phyloP scores from a whole-genome alignment of 2,113 vertebrate genomes.

The Mustela nigripes region DNA sequence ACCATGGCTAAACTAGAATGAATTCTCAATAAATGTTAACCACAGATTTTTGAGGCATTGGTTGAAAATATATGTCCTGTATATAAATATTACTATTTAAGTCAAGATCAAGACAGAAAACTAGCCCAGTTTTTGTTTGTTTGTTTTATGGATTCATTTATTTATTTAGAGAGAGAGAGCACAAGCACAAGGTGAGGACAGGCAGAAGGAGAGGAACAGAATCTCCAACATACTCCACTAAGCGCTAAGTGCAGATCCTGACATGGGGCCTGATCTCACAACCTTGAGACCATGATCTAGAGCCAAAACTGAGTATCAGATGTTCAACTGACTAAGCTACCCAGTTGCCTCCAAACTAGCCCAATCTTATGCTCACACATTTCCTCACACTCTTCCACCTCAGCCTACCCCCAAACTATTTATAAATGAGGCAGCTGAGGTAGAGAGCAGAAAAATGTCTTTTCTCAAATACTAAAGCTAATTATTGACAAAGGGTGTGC shows the following conservation, averaged over 20 bases:
- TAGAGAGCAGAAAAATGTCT: not conserved
- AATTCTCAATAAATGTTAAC: not conserved
- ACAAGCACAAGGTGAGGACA: not conserved
- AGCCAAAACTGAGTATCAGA: not conserved
- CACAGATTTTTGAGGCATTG: not conserved
- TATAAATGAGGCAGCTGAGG: not conserved
- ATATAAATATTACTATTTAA: not conserved
- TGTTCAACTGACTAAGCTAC: not conserved
- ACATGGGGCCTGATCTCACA: not conserved
- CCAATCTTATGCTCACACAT: not conserved
- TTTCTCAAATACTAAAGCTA: not conserved
- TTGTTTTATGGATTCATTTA: not conserved
- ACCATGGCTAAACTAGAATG: not conserved
- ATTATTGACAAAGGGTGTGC: not conserved
- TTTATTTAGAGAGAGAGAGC: not conserved
- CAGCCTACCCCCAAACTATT: not conserved
- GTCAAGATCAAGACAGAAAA: not conserved
- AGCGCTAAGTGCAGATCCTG: not conserved
- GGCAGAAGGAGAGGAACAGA: not conserved
- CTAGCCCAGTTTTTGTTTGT: not conserved
- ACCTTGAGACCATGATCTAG: not conserved
- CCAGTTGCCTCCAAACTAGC: not conserved
- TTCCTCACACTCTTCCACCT: not conserved
- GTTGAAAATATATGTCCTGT: not conserved
- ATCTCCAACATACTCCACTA: not conserved